These are phyloP conservation scores for Desmodus rotundus DNA, from an alignment of 2,113 vertebrate species.

Conservation along the genomic window DNA sequence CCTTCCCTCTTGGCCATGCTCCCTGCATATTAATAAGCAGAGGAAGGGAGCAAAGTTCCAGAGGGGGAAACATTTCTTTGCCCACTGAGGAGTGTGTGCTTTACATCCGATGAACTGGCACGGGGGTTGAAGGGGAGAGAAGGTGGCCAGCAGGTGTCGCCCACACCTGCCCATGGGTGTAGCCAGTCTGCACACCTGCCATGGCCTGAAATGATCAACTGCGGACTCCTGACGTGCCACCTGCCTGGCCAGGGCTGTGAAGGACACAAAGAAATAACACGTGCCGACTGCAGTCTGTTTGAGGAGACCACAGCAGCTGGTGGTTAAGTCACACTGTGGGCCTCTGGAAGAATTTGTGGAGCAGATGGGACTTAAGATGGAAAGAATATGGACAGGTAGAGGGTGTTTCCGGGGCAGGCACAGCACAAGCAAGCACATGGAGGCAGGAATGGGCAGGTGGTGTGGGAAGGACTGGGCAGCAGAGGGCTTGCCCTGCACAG, in stretches of 20 bases:
- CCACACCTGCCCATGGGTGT: not conserved
- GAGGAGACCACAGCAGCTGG: not conserved
- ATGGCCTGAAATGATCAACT: not conserved
- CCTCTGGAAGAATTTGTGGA: not conserved
- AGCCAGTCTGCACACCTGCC: not conserved
- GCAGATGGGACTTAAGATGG: not conserved
- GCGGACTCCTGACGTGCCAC: too few relatives aligned
- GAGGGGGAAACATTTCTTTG: not conserved
- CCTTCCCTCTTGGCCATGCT: not conserved
- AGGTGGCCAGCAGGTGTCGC: not conserved
- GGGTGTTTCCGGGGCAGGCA: not conserved
- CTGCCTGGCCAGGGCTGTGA: not conserved
- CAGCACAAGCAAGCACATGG: fast-evolving
- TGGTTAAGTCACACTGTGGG: not conserved
- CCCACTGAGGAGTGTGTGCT: not conserved
- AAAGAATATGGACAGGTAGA: not conserved
- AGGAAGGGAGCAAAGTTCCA: not conserved
- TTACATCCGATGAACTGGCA: too few relatives aligned
- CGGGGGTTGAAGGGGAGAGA: not conserved
- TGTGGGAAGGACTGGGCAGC: not conserved
- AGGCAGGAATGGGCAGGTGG: fast-evolving
- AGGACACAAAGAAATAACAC: not conserved
- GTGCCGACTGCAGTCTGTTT: too few relatives aligned
- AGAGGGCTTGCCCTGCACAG: fast-evolving
- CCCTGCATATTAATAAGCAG: not conserved